Evolutionary conservation across 2,113 vertebrate genomes (phyloP).

Genomic region (Gambusia holbrooki): DNA sequence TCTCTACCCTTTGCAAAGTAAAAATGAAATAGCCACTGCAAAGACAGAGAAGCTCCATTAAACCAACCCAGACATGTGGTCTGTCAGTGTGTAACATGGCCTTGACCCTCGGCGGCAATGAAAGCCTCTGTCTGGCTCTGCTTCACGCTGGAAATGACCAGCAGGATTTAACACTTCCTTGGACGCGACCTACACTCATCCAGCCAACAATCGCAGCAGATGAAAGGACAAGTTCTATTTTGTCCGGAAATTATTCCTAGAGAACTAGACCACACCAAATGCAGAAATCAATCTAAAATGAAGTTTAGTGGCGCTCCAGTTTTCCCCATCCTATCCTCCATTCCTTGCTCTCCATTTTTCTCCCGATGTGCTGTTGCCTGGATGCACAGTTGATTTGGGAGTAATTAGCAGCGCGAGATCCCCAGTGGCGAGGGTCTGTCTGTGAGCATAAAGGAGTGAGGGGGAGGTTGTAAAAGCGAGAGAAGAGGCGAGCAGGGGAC

Average conservation of each 20-base stretch:
- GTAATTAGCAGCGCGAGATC: constrained; percentile 77
- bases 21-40: constrained; percentile 41
- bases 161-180: constrained; percentile 18
- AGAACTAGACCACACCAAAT: not conserved
- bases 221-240: constrained; percentile 9
- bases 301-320: constrained; percentile 10
- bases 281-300: constrained; percentile 1
- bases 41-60: constrained; percentile 50
- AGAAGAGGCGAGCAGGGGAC: constrained; percentile 24
- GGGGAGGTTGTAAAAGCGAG: constrained; percentile 2
- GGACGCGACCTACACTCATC: constrained; percentile 25
- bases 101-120: constrained; percentile 49
- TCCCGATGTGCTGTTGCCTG: constrained; percentile 65
- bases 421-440: constrained; percentile 54
- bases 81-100: constrained; percentile 40
- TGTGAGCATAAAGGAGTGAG: constrained; percentile 40
- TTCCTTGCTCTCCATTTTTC: constrained; percentile 28
- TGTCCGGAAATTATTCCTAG: not conserved
- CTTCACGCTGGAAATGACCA: constrained; percentile 35
- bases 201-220: not conserved
- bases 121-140: constrained; percentile 36
- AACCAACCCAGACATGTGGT: constrained; percentile 38
- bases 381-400: constrained; percentile 66
- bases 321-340: constrained; percentile 42
- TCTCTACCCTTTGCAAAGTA: constrained; percentile 28